Evolutionary conservation across 2,797 vertebrate genomes (phyloP), one percentile per base, ranked within the genome.

Genomic region (Centropyge bicolor): DNA sequence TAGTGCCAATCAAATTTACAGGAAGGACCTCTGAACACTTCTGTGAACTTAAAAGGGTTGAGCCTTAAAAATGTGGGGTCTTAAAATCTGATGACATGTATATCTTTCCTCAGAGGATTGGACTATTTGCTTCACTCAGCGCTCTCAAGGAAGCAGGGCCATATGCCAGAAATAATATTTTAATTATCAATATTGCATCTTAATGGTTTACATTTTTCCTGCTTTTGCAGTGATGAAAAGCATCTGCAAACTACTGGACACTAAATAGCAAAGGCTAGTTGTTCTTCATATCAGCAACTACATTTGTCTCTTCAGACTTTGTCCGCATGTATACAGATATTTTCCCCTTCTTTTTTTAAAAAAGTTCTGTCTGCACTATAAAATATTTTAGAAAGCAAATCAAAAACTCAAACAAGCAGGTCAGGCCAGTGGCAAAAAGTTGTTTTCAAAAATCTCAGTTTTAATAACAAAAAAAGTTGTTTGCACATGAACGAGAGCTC

Each of bases 1-100:
- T 31, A 38, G 66, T 87, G 76, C 80, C 87, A 91, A 84, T 91
- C 86, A 92, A 83, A 85, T 88, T 91, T 89, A 88, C 80, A 84
- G 82, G 69, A 73, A 74, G 73, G 64, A 89, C 77, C 81, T 80
- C 81, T 78, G 86, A 77, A 85, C 56, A 73, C 73, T 78, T 76
- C 78, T 71, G 77, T 31, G 31, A 82, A 87, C 76, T 80, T 70
- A 62, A 82, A 83, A 75, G 76, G 64, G 80, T 85, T 69, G 75
- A 48, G 77, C 38, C 57, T 74, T 68, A 78, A 76, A 86, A 81
- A 86, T 82, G 64, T 72, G 69, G 48, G 69, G 51, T 67, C 52
- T 76, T 86, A 83, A 89, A 91, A 89, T 67, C 36, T 57, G 74
- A 85, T 81, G 88, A 92, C 89, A 87, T 90, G 76, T 91, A 82